Conservation (phyloP, 2,113 vertebrate genomes). For the Crotophaga sulcirostris region DNA sequence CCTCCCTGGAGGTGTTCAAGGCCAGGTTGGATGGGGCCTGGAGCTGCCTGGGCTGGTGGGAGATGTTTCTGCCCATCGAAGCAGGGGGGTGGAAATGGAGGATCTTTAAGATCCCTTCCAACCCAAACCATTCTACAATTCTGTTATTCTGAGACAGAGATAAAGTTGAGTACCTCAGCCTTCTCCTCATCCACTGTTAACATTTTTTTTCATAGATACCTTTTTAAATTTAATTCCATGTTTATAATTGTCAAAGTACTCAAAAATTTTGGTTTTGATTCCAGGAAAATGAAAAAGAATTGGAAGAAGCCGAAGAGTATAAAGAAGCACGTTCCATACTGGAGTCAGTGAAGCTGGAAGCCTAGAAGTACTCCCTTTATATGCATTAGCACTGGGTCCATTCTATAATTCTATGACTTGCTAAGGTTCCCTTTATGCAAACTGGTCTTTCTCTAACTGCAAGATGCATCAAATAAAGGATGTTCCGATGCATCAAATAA, state of each 20-base stretch:
- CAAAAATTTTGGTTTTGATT: slow-evolving; percentile 57
- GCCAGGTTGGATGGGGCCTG: no score
- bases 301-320: slow-evolving; percentile 89
- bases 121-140: no score
- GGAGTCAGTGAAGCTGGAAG: slow-evolving; percentile 91
- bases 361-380: slow-evolving; percentile 74
- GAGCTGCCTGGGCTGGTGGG: no score
- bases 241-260: not conserved
- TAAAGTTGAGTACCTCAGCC: not conserved
- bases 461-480: slow-evolving; percentile 66
- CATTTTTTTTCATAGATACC: not conserved
- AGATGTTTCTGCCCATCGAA: no score
- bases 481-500: slow-evolving; percentile 67
- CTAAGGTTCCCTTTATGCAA: slow-evolving; percentile 62
- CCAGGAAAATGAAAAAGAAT: slow-evolving; percentile 90
- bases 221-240: not conserved
- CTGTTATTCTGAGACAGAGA: not conserved
- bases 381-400: slow-evolving; percentile 73
- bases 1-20: no score
- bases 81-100: no score
- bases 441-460: slow-evolving; percentile 63
- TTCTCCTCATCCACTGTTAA: not conserved
- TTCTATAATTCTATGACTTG: slow-evolving; percentile 76
- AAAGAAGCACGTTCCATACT: slow-evolving; percentile 87
- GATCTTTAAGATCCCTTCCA: no score